Percentiles rank a stretch among this genome's conserved stretches.
phyloP scores from a whole-genome alignment of 2,888 invertebrate species.

The Trichopria drosophilae region DNA sequence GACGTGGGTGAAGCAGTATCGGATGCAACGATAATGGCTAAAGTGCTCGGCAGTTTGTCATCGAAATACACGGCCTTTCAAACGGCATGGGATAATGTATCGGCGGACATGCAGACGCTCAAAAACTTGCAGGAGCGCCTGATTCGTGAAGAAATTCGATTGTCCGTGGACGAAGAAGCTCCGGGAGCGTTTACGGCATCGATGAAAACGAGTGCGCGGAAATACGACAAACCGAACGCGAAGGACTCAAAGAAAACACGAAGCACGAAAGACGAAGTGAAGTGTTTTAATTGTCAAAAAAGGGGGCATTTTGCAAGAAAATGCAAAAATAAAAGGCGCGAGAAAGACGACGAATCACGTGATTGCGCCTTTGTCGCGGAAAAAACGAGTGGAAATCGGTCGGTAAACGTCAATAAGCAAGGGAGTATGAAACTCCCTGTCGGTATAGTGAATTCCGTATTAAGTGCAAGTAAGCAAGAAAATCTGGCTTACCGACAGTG shows the following conservation, averaged over 20 bases:
- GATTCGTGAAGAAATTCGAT: conserved; percentile 28
- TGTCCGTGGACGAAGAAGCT: conserved; percentile 10
- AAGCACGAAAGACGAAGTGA: conserved; percentile 6
- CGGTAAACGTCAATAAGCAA: not conserved
- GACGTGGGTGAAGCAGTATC: conserved; percentile 26
- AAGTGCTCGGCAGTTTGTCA: conserved; percentile 31
- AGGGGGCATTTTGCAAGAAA: conserved; percentile 25
- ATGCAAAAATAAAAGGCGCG: conserved; percentile 25
- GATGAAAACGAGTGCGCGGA: not conserved
- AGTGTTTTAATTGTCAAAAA: conserved; percentile 23
- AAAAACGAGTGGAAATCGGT: not conserved
- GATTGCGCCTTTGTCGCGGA: conserved; percentile 25
- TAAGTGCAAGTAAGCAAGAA: conserved; percentile 5
- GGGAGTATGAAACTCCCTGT: not conserved
- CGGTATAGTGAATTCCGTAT: not conserved
- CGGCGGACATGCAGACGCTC: conserved; percentile 23
- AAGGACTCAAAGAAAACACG: not conserved
- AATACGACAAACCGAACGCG: not conserved
- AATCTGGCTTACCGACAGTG: conserved; percentile 34
- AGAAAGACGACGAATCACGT: conserved; percentile 7
- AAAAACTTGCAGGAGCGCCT: conserved; percentile 29
- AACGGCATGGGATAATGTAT: conserved; percentile 32
- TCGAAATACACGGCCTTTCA: conserved; percentile 27
- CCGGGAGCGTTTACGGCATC: conserved; percentile 14
- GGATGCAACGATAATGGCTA: conserved; percentile 26